A percentile compares a stretch with the other conserved stretches of the same genome.
phyloP scores from a whole-genome alignment of 2,113 vertebrate species.

The Macrotis lagotis region DNA sequence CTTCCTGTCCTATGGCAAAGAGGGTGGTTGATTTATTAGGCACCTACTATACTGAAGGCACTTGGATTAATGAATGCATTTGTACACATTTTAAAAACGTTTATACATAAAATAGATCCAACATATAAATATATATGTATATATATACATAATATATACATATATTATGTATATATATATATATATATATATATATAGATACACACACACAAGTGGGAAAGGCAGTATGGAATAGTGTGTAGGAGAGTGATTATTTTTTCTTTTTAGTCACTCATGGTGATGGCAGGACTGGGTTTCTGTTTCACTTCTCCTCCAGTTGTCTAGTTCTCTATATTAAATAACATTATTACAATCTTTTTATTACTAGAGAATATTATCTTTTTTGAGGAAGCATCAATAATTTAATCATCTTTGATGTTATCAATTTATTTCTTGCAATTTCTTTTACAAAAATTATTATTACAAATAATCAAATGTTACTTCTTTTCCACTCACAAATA shows the following conservation, averaged over 20 bases:
- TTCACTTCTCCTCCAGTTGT: neutral
- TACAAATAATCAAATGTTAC: neutral
- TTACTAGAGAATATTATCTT: neutral
- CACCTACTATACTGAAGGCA: neutral
- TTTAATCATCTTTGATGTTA: neutral
- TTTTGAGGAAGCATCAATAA: neutral
- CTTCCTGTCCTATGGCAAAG: neutral
- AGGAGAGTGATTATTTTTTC: neutral
- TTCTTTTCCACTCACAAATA: neutral
- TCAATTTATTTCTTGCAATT: neutral
- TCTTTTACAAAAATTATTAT: too few relatives aligned
- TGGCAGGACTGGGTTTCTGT: neutral
- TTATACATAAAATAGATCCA: neutral
- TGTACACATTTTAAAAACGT: neutral
- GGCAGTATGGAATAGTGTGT: neutral
- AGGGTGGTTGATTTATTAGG: neutral
- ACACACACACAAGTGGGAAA: too few relatives aligned
- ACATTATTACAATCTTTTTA: neutral
- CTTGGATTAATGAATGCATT: neutral
- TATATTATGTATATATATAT: too few relatives aligned
- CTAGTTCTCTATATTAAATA: neutral
- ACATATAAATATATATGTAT: too few relatives aligned
- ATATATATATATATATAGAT: too few relatives aligned
- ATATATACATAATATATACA: too few relatives aligned
- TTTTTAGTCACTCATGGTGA: neutral